Conservation (phyloP, 2,888 invertebrate genomes). For the Stictocephala bisonia region DNA sequence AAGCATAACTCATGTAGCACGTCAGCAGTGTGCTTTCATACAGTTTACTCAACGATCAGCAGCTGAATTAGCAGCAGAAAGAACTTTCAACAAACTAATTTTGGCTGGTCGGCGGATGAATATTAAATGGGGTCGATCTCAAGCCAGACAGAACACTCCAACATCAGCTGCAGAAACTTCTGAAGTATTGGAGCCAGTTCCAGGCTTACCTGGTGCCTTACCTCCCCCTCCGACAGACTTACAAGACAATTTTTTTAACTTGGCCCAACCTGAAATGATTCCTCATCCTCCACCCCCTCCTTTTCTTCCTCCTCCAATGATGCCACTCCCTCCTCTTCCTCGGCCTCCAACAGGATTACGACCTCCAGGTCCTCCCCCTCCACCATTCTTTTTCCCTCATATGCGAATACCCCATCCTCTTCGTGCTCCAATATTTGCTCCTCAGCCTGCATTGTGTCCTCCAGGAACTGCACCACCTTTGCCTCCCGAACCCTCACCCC, state of each 20-base stretch:
- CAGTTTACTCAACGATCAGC: constrained; percentile 92
- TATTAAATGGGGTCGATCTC: constrained; percentile 99
- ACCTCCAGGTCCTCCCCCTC: constrained; percentile 62
- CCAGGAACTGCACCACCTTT: constrained; percentile 58
- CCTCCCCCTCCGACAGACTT: constrained; percentile 73
- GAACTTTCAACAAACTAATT: constrained; percentile 93
- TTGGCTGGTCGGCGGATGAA: constrained; percentile 88
- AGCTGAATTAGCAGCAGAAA: constrained; percentile 94
- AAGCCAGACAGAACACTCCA: constrained; percentile 66
- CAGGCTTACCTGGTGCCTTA: constrained; percentile 79
- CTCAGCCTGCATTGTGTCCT: constrained; percentile 57
- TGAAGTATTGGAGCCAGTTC: constrained; percentile 75
- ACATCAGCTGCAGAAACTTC: constrained; percentile 49
- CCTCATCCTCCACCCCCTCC: constrained; percentile 67
- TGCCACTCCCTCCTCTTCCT: constrained; percentile 59
- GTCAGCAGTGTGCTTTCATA: constrained; percentile 97
- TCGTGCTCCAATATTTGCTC: constrained; percentile 61
- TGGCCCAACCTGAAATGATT: constrained; percentile 64
- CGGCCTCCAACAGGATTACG: constrained; percentile 64
- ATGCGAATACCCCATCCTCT: constrained; percentile 63
- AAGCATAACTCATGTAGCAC: constrained; percentile 88
- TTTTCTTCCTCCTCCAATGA: constrained; percentile 66
- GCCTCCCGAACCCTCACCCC: constrained; percentile 62
- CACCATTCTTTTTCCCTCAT: constrained; percentile 64
- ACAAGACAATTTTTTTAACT: constrained; percentile 76